Percentiles rank a stretch among this genome's conserved stretches.
These are phyloP conservation scores for Apantesis nais DNA, from an alignment of 2,888 invertebrate genomes.

Conservation along the genomic window DNA sequence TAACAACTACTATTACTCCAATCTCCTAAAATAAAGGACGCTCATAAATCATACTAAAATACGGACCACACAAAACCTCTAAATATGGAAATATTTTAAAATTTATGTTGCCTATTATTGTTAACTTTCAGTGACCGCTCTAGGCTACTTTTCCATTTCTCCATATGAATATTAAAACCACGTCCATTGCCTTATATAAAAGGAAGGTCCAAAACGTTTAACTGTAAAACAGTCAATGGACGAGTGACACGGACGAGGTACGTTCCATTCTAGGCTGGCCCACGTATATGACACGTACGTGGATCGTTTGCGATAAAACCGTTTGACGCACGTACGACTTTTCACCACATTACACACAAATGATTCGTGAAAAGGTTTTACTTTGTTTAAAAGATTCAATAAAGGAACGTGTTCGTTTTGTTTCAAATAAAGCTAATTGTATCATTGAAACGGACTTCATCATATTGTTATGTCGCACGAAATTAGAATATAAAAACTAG, in stretches of 20 bases:
- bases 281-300: conserved; percentile 74
- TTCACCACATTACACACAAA: conserved; percentile 71
- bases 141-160: conserved; percentile 65
- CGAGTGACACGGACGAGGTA: conserved; percentile 74
- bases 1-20: neutral
- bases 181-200: conserved; percentile 67
- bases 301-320: conserved; percentile 58
- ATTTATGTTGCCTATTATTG: conserved; percentile 39
- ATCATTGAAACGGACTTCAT: neutral
- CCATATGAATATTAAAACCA: conserved; percentile 75
- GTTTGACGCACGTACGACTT: conserved; percentile 68
- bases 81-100: conserved; percentile 5
- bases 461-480: neutral
- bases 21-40: conserved; percentile 21
- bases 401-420: conserved; percentile 18
- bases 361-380: conserved; percentile 54
- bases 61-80: conserved; percentile 24
- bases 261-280: conserved; percentile 68
- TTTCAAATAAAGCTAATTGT: neutral
- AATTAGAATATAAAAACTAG: neutral
- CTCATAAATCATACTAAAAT: conserved; percentile 42
- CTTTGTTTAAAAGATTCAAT: conserved; percentile 47
- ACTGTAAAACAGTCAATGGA: conserved; percentile 80
- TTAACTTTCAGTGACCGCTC: conserved; percentile 49
- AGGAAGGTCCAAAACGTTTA: conserved; percentile 69